Conservation (phyloP, 2,888 invertebrate genomes). For the Chymomyza amoena region DNA sequence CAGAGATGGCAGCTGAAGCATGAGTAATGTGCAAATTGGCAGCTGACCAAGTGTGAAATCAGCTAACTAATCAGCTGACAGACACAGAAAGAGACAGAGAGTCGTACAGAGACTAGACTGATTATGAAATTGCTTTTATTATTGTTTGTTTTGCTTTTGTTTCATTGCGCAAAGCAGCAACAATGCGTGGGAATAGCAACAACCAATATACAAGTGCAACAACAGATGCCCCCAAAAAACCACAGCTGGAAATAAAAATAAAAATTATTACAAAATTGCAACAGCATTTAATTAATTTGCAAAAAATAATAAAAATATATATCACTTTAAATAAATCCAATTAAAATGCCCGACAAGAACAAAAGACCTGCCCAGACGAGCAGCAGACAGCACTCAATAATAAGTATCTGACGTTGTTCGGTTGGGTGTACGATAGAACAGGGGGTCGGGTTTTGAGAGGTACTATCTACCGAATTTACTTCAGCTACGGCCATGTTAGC, state of each 20-base stretch:
- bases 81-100: not conserved
- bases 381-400: not conserved
- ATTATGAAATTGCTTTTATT: conserved; percentile 30
- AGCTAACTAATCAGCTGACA: conserved; percentile 2
- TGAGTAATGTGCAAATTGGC: conserved; percentile 15
- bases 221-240: conserved; percentile 27
- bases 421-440: not conserved
- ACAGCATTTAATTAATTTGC: conserved; percentile 67
- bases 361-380: not conserved
- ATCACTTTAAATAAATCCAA: conserved; percentile 68
- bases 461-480: not conserved
- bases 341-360: conserved; percentile 59
- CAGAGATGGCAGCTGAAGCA: conserved; percentile 11
- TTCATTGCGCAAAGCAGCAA: conserved; percentile 16
- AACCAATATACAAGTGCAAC: conserved; percentile 6
- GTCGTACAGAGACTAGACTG: conserved; percentile 22
- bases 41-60: not conserved
- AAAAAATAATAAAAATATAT: conserved; percentile 3
- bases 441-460: not conserved
- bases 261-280: conserved; percentile 58
- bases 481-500: not conserved
- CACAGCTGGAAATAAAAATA: conserved; percentile 28
- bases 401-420: not conserved
- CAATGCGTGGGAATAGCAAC: conserved; percentile 62
- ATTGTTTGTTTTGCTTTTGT: conserved; percentile 11